Conservation (phyloP, 2,113 vertebrate species). For the Edolisoma coerulescens region DNA sequence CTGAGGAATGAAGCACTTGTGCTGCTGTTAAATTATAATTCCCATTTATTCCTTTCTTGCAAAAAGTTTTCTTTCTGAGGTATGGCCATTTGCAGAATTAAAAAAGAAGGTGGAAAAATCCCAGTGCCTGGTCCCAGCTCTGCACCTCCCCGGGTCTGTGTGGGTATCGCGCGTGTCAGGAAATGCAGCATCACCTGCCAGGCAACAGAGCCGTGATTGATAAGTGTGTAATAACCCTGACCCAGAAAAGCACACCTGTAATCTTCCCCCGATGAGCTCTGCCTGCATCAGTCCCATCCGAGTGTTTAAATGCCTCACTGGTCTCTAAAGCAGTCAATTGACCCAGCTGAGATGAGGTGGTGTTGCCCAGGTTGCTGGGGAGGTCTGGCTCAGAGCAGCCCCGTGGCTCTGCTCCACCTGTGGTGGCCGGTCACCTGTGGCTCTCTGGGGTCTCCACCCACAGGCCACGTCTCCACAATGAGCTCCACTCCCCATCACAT, state of each 20-base stretch:
- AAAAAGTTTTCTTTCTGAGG: neutral
- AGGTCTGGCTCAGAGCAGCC: neutral
- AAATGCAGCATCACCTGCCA: neutral
- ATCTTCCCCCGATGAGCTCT: neutral
- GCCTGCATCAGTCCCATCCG: neutral
- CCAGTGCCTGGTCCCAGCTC: neutral
- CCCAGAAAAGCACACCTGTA: constrained; percentile 50
- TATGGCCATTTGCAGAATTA: neutral
- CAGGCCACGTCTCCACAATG: accelerated
- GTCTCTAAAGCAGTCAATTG: neutral
- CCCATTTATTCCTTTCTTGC: neutral
- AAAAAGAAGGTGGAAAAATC: neutral
- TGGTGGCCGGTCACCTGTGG: accelerated
- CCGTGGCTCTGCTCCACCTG: neutral
- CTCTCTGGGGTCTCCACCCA: neutral
- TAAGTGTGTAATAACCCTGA: neutral
- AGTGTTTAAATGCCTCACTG: neutral
- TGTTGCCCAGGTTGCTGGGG: neutral
- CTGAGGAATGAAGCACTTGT: neutral
- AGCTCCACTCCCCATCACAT: neutral
- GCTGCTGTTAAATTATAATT: neutral
- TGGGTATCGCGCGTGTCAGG: accelerated
- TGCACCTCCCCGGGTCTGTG: neutral
- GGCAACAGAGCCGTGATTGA: neutral
- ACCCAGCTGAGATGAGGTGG: neutral